Conservation (phyloP, 2,797 vertebrate genomes). For the Sarcoramphus papa region DNA sequence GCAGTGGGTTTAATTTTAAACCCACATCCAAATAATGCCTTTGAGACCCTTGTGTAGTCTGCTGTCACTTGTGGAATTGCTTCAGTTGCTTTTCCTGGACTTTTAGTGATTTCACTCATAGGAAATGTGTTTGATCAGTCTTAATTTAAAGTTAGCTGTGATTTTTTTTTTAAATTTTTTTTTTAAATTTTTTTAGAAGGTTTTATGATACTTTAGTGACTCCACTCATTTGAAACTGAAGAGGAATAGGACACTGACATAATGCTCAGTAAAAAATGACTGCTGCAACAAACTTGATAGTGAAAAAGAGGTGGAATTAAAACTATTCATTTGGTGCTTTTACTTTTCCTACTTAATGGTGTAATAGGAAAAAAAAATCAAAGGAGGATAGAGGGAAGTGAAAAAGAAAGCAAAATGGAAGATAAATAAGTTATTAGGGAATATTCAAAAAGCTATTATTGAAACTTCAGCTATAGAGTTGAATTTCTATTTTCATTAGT, state of each 20-base stretch:
- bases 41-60: not conserved
- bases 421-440: not conserved
- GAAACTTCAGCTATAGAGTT: not conserved
- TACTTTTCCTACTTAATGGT: not conserved
- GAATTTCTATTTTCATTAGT: not conserved
- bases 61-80: not conserved
- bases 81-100: not conserved
- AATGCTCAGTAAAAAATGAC: not conserved
- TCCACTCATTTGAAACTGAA: not conserved
- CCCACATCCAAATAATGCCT: not conserved
- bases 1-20: not conserved
- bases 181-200: not conserved
- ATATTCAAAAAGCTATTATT: not conserved
- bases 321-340: not conserved
- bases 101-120: not conserved
- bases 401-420: not conserved
- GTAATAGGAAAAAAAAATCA: not conserved
- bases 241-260: not conserved
- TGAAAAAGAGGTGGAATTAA: not conserved
- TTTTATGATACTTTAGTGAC: not conserved
- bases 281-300: not conserved
- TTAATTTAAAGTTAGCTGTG: not conserved
- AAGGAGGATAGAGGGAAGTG: not conserved
- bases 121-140: not conserved
- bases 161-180: not conserved